These are phyloP conservation scores for Megaleporinus macrocephalus DNA, from an alignment of 2,113 vertebrate species.

Conservation along the genomic window DNA sequence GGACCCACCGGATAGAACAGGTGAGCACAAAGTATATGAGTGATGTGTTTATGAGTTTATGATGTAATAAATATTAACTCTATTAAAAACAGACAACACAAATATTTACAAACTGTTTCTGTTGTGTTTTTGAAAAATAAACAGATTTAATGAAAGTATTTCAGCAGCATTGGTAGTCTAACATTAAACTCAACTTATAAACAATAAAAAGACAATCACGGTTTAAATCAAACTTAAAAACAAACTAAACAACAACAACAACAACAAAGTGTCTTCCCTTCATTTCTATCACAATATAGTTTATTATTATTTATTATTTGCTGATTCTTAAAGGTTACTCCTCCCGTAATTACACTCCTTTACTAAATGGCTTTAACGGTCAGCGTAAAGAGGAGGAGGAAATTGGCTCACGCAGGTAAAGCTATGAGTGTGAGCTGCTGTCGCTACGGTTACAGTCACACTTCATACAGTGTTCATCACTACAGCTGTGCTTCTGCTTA, in stretches of 20 bases:
- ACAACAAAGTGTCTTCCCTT: conserved; percentile 1
- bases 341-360: not conserved
- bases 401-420: conserved; percentile 26
- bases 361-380: conserved; percentile 30
- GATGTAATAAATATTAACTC: too few species aligned
- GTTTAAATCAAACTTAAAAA: conserved; percentile 25
- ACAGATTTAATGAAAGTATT: conserved; percentile 36
- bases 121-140: conserved; percentile 14
- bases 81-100: too few species aligned
- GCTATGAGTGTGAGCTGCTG: conserved; percentile 23
- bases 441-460: conserved; percentile 25
- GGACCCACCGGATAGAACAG: too few species aligned
- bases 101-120: too few species aligned
- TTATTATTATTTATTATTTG: conserved; percentile 4
- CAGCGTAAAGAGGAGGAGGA: not conserved
- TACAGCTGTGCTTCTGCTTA: conserved; percentile 32
- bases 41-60: too few species aligned
- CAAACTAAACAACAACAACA: not conserved
- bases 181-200: conserved; percentile 4
- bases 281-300: not conserved
- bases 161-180: not conserved
- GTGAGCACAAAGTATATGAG: too few species aligned
- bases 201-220: conserved; percentile 8
- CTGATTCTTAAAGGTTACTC: conserved; percentile 19
- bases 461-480: conserved; percentile 8